phyloP scores from a whole-genome alignment of 2,797 vertebrate genomes.

The Rhincodon typus region DNA sequence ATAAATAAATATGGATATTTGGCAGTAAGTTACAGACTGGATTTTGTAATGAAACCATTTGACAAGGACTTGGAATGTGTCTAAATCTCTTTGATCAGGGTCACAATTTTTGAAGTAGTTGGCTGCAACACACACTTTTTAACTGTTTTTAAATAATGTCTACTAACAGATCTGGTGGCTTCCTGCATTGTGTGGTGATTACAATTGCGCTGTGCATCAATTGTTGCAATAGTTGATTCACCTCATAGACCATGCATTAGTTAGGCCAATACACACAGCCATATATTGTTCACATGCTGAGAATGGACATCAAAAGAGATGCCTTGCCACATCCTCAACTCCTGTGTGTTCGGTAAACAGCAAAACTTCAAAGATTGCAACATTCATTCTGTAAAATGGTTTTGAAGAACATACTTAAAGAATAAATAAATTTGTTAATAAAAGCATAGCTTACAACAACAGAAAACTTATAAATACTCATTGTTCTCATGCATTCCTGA shows the following conservation, averaged over 20 bases:
- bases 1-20: neutral
- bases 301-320: neutral
- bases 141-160: neutral
- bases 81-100: neutral
- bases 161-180: neutral
- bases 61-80: neutral
- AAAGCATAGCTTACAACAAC: neutral
- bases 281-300: neutral
- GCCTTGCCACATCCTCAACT: neutral
- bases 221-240: neutral
- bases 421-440: conserved; percentile 6
- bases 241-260: neutral
- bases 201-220: neutral
- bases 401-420: neutral
- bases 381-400: neutral
- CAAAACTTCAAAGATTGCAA: neutral
- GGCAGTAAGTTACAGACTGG: neutral
- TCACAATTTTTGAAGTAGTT: neutral
- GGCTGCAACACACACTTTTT: neutral
- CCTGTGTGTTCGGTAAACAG: neutral
- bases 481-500: neutral
- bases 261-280: neutral
- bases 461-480: neutral
- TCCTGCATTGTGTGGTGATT: neutral
- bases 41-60: neutral